Base-by-base conservation (phyloP, 2,113 vertebrate species). In the Eclectus roratus region DNA sequence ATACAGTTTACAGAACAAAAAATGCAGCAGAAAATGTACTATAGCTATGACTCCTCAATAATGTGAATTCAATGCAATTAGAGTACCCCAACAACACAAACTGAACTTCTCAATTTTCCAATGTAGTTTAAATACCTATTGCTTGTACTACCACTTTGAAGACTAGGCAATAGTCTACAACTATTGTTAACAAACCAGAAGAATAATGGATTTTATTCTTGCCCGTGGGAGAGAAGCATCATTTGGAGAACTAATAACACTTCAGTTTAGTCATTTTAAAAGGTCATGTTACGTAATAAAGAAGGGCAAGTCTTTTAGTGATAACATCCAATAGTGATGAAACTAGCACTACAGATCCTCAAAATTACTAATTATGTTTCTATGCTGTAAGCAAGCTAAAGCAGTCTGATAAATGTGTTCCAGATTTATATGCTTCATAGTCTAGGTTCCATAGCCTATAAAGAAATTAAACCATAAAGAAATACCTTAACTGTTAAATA, bases 201-300 rank as follows among this genome's bases (percentile, higher is more conserved):
- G 64, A 92, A 80, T 39, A 90, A 80, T 44, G 58, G 35, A 39
- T 79, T 79, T 92, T 64, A 79, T 89, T 87, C 70, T 87, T 76
- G 84, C 89, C 56, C 72, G 44, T 53, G 68, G 63, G 84, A 91
- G n/a, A 82, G 58, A 65, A 82, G 56, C 55, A 74, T 85, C 20
- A 76, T 91, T 93, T 92, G 63, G 61, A 91, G n/a, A 84, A 91
- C 2, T 93, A 63, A 79, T 71, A 96, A 89, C 53, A 70, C 50
- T 89, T 95, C 16, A 58, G 29, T 63, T 89, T 31, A 91, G 72
- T 60, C 43, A 89, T 80, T 94, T 95, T 89, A 88, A 91, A 93
- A 93, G 95, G 68, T 89, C 88, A 72, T 19, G 37, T 85, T 89
- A 85, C 23, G 80, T 49, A 88, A 94, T 73, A 94, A 61, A 87